phyloP scores from a whole-genome alignment of 2,113 vertebrate species.

The Sorex fumeus region DNA sequence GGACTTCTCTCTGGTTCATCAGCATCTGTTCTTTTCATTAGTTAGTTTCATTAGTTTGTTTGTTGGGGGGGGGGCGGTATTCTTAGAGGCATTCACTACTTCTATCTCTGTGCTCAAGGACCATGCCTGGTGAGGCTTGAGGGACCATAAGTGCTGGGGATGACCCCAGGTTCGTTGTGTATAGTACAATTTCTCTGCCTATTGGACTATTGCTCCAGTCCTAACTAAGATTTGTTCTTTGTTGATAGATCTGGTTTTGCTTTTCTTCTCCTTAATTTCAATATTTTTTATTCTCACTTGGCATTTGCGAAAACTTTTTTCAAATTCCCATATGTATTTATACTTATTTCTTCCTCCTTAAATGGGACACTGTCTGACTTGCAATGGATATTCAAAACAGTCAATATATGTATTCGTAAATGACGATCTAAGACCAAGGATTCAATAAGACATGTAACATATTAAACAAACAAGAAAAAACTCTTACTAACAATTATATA shows the following conservation, averaged over 20 bases:
- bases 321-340: not conserved
- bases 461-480: slow-evolving; percentile 26
- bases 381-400: not conserved
- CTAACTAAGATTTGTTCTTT: not conserved
- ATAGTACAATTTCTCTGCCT: no score
- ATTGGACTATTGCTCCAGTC: no score
- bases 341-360: not conserved
- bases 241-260: not conserved
- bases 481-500: not conserved
- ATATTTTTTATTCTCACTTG: not conserved
- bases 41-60: no score
- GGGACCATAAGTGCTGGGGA: no score
- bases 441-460: not conserved
- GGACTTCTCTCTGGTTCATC: no score
- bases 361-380: not conserved
- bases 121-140: no score
- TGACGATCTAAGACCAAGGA: not conserved
- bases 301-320: not conserved
- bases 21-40: no score
- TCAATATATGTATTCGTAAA: not conserved
- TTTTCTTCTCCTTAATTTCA: not conserved
- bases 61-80: no score
- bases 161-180: no score
- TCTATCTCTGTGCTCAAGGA: no score
- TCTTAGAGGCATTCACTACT: no score